These are phyloP conservation scores for Cotesia congregata DNA, from an alignment of 2,888 invertebrate genomes.

Conservation along the genomic window DNA sequence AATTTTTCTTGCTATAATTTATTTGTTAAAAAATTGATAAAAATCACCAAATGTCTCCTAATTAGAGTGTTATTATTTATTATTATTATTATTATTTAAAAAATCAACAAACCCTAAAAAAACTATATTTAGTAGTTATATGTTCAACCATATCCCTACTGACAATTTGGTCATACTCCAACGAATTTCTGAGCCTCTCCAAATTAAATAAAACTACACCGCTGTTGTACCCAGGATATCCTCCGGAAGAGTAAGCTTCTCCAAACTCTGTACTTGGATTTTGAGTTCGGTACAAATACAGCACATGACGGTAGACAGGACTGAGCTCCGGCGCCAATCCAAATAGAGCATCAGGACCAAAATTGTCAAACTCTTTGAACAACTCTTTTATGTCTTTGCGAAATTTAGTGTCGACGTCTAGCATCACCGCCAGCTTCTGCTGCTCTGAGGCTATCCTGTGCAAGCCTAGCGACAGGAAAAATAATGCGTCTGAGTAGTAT, in stretches of 20 bases:
- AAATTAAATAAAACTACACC: slow-evolving; percentile 83
- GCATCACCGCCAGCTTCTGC: slow-evolving; percentile 77
- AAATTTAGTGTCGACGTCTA: slow-evolving; percentile 86
- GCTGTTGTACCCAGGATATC: slow-evolving; percentile 85
- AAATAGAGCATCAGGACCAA: slow-evolving; percentile 76
- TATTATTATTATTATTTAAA: too few relatives aligned
- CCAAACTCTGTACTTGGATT: slow-evolving; percentile 77
- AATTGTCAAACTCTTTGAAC: slow-evolving; percentile 78
- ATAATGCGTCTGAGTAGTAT: slow-evolving; percentile 84
- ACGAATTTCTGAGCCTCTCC: slow-evolving; percentile 76
- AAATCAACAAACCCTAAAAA: slow-evolving; percentile 72
- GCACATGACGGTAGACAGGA: slow-evolving; percentile 83
- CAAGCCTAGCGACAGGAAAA: slow-evolving; percentile 82
- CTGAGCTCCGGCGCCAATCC: slow-evolving; percentile 82
- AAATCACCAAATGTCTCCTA: background rate
- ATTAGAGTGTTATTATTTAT: too few relatives aligned
- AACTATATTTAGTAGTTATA: slow-evolving; percentile 76
- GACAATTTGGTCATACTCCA: slow-evolving; percentile 74
- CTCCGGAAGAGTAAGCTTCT: slow-evolving; percentile 70
- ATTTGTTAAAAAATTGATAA: too few relatives aligned
- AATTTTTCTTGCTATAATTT: too few relatives aligned
- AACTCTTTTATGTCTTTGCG: slow-evolving; percentile 77
- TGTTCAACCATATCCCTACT: slow-evolving; percentile 72
- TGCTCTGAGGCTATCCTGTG: slow-evolving; percentile 77
- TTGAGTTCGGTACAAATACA: slow-evolving; percentile 77